These are phyloP conservation scores for Polypedilum vanderplanki DNA, from an alignment of 1,140 invertebrate species.

Conservation along the genomic window DNA sequence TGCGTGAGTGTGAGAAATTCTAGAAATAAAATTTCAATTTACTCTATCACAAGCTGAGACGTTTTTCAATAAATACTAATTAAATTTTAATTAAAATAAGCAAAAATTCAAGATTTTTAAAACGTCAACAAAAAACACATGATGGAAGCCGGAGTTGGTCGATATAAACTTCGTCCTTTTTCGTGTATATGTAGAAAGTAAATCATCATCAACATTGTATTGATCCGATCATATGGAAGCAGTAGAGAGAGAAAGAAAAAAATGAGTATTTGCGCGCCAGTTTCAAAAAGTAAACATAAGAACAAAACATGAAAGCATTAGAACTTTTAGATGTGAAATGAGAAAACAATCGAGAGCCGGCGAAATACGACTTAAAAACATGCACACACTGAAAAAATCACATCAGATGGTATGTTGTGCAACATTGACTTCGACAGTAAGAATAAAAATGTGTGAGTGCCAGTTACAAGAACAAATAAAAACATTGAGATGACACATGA, in stretches of 20 bases:
- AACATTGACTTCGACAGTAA: background rate
- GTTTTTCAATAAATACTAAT: background rate
- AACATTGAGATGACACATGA: background rate
- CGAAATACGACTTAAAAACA: background rate
- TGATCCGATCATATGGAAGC: slow-evolving; percentile 24
- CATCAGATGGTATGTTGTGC: background rate
- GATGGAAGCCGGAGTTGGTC: background rate
- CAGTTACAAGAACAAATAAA: background rate
- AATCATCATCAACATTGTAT: slow-evolving; percentile 3
- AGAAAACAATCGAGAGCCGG: background rate
- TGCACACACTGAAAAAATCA: background rate
- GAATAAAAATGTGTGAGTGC: background rate
- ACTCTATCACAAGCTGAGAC: background rate
- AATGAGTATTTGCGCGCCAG: slow-evolving; percentile 16
- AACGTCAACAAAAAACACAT: slow-evolving; percentile 27
- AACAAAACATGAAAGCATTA: background rate
- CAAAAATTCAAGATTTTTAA: background rate
- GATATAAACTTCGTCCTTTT: slow-evolving; percentile 8
- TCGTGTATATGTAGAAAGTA: background rate
- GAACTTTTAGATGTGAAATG: background rate
- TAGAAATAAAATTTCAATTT: background rate
- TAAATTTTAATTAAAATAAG: background rate
- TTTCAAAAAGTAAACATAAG: slow-evolving; percentile 20
- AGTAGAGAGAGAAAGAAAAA: background rate
- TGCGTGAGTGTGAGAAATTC: background rate